phyloP scores from a whole-genome alignment of 2,888 invertebrate species.

The Yponomeuta malinellus region DNA sequence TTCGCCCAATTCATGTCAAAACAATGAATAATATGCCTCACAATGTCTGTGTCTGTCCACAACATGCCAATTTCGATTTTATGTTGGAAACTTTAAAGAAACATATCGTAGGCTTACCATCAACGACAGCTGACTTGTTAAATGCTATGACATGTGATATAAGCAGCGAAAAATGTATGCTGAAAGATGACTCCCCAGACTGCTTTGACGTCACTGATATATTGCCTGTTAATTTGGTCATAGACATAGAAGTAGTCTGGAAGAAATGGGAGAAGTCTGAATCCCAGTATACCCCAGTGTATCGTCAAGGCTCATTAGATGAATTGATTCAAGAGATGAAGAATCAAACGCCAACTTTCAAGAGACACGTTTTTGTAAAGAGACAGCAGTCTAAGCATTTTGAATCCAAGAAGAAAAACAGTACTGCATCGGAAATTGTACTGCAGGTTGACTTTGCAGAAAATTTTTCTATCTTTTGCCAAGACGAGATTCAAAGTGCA shows the following conservation, averaged over 20 bases:
- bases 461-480: slow-evolving; percentile 16
- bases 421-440: slow-evolving; percentile 10
- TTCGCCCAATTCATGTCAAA: slow-evolving; percentile 17
- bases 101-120: neutral
- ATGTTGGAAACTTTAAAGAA: slow-evolving; percentile 14
- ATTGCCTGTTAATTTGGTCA: slow-evolving; percentile 5
- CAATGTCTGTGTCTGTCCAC: slow-evolving; percentile 16
- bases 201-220: slow-evolving; percentile 14
- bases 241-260: slow-evolving; percentile 9
- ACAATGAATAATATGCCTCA: slow-evolving; percentile 16
- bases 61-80: slow-evolving; percentile 15
- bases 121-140: slow-evolving; percentile 12
- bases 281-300: neutral
- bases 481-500: slow-evolving; percentile 20
- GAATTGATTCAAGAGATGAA: slow-evolving; percentile 14
- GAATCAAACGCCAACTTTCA: slow-evolving; percentile 13
- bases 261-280: slow-evolving; percentile 14
- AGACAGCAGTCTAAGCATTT: slow-evolving; percentile 10
- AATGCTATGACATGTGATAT: slow-evolving; percentile 12
- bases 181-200: slow-evolving; percentile 10
- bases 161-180: slow-evolving; percentile 12
- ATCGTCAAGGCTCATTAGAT: slow-evolving; percentile 8
- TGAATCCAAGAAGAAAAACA: slow-evolving; percentile 5
- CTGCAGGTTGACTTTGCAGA: slow-evolving; percentile 18
- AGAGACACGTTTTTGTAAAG: slow-evolving; percentile 14